Conservation (phyloP, 64 coral and sea anemone genomes). For the Dendrophyllia cribrosa region DNA sequence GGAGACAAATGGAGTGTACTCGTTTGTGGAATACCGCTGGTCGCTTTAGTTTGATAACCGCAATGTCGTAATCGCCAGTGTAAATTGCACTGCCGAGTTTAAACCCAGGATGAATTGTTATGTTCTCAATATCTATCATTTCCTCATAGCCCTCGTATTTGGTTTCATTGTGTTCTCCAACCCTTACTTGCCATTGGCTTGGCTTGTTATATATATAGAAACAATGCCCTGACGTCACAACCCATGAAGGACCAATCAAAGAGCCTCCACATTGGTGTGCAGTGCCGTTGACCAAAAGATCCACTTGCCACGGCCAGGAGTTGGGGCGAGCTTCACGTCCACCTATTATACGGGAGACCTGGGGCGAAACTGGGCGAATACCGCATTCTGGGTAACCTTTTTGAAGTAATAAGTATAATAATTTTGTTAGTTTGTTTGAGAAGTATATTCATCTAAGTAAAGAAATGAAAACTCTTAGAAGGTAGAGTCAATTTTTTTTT, state of each 20-base stretch:
- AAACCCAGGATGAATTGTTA: slow-evolving; percentile 60
- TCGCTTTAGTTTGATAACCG: slow-evolving; percentile 58
- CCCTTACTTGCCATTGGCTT: slow-evolving; percentile 54
- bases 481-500: too few species aligned
- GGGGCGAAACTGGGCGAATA: slow-evolving; percentile 19
- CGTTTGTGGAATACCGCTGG: slow-evolving; percentile 76
- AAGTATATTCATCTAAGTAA: too few species aligned
- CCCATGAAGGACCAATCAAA: slow-evolving; percentile 71
- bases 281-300: slow-evolving; percentile 49
- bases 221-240: slow-evolving; percentile 83
- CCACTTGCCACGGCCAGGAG: slow-evolving; percentile 78
- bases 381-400: slow-evolving; percentile 55
- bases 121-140: slow-evolving; percentile 40
- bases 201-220: slow-evolving; percentile 59
- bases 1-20: slow-evolving; percentile 83
- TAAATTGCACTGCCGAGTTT: neutral
- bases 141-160: slow-evolving; percentile 60
- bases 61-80: slow-evolving; percentile 48
- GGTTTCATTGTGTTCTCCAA: slow-evolving; percentile 67
- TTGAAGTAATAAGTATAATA: neutral
- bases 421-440: too few species aligned
- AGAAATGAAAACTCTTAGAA: too few species aligned
- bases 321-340: slow-evolving; percentile 73
- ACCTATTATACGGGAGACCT: slow-evolving; percentile 44
- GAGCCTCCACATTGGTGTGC: slow-evolving; percentile 48